A percentile compares a stretch with the other conserved stretches of the same genome.
These are phyloP conservation scores for Empidonax traillii DNA, from an alignment of 2,113 vertebrate species.

Conservation along the genomic window DNA sequence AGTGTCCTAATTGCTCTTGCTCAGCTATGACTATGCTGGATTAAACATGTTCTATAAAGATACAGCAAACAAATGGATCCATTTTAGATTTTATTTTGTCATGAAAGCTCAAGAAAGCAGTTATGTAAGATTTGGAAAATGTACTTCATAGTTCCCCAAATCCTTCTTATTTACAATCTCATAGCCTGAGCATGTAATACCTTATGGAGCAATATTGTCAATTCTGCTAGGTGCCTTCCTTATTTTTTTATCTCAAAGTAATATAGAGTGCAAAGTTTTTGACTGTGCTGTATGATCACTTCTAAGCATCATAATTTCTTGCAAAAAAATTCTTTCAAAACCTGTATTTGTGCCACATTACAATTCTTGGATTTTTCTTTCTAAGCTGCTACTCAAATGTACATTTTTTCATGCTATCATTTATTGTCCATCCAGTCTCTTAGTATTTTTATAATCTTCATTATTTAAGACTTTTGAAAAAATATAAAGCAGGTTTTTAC, in stretches of 20 bases:
- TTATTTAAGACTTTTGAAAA: neutral
- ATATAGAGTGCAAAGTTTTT: neutral
- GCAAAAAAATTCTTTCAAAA: neutral
- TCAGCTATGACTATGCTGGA: neutral
- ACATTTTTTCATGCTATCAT: neutral
- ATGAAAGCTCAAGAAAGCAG: neutral
- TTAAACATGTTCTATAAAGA: neutral
- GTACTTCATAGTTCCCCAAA: neutral
- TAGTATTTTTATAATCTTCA: neutral
- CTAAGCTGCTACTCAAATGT: neutral
- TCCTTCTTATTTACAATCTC: neutral
- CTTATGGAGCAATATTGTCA: neutral
- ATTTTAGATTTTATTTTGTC: neutral
- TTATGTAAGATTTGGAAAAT: neutral
- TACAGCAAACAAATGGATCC: neutral
- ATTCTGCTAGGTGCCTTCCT: neutral
- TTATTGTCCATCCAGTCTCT: neutral
- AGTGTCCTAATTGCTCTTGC: neutral
- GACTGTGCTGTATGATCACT: neutral
- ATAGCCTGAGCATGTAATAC: neutral
- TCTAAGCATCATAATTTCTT: neutral
- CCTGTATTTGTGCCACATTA: neutral
- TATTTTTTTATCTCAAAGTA: neutral
- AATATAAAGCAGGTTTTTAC: neutral
- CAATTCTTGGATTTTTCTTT: neutral